phyloP scores from a whole-genome alignment of 2,797 vertebrate genomes.

The Tauraco hartlaubi region DNA sequence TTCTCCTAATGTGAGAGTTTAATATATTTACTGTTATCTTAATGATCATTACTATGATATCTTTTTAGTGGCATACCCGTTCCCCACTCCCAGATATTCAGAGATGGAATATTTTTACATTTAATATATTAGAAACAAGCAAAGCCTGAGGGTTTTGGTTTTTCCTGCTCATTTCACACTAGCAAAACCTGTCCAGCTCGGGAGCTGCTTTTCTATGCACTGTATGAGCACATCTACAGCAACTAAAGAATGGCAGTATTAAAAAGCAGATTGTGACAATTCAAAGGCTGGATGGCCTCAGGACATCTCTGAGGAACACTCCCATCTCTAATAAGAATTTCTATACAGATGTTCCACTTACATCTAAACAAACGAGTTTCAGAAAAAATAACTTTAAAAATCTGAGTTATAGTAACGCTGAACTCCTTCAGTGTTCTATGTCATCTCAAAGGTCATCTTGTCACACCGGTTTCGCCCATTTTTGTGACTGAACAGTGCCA shows the following conservation, averaged over 20 bases:
- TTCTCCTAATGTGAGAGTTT: neutral
- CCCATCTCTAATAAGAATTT: neutral
- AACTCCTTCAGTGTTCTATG: neutral
- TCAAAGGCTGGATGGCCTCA: neutral
- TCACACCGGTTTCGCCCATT: neutral
- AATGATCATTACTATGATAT: neutral
- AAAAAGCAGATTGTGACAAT: neutral
- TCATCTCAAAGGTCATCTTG: neutral
- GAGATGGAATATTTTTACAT: neutral
- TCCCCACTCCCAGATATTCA: neutral
- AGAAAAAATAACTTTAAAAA: neutral
- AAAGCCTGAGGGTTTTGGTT: fast-evolving
- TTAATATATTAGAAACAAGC: neutral
- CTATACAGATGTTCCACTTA: neutral
- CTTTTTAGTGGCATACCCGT: neutral
- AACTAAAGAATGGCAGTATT: neutral
- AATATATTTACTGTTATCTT: neutral
- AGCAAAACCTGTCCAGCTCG: neutral
- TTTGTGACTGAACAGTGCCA: neutral
- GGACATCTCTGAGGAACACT: neutral
- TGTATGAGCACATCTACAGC: neutral
- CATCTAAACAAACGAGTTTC: neutral
- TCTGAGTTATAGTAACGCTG: neutral
- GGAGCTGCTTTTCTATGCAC: neutral
- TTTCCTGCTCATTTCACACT: neutral